Base-by-base conservation (phyloP, 2,888 invertebrate genomes). In the Cynaeus angustus region DNA sequence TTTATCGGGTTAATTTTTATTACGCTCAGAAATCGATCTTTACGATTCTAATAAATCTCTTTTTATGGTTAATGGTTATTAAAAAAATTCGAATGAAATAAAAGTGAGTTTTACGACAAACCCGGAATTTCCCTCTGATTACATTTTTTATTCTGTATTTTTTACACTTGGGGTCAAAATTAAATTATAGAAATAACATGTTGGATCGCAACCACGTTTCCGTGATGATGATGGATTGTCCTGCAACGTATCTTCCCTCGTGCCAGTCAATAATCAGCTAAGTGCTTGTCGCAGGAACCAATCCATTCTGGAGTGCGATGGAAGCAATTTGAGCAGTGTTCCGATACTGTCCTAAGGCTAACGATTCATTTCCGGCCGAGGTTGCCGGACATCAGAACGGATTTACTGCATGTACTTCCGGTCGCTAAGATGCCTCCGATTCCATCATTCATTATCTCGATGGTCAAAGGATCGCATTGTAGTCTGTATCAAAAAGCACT, bases 311-410 rank as follows among this genome's bases (percentile, higher is more conserved):
- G 28, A 33, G 66, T 28, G 66, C 43, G 66, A 66, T 66, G 46
- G 62, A 71, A 70, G 75, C 78, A 79, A 79, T 79, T 80, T 77
- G 75, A 77, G 74, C 73, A 76, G 69, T 74, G 81, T 78, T 79
- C 79, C 77, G 78, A 80, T 74, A 75, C 78, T 77, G 78, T 77
- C 77, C 76, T 72, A 75, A 74, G 77, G 73, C 80, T 81, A 81
- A 81, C 80, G 81, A 81, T 78, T 80, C 80, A 80, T 80, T 81
- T 81, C 81, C 81, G 78, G 75, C 70, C 73, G 75, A 74, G 71
- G 73, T 74, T 75, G 72, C 76, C 74, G 77, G 76, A 77, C 75
- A 75, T 75, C 73, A 72, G 71, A 69, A 66, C 74, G 74, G 78
- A 80, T 80, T 80, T 79, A 79, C 78, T 77, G 74, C 77, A 73